A percentile compares a stretch with the other conserved stretches of the same genome.
These are phyloP conservation scores for Tamandua tetradactyla DNA, from an alignment of 2,797 vertebrate species.

Conservation along the genomic window DNA sequence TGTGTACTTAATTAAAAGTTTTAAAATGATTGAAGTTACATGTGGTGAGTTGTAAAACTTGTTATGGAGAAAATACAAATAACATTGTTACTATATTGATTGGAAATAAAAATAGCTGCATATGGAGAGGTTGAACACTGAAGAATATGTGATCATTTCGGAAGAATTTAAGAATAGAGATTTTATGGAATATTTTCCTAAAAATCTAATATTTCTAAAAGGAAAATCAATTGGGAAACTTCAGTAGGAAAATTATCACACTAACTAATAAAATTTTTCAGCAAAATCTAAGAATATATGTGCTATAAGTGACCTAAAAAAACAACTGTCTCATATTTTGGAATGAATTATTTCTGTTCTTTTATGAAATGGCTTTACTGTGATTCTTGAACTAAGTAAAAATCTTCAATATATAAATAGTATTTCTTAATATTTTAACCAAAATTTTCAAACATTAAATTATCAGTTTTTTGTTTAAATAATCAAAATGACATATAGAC, in stretches of 20 bases:
- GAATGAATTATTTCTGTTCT: constrained; percentile 4
- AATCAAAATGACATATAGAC: not conserved
- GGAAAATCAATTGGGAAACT: not conserved
- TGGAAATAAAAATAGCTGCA: not conserved
- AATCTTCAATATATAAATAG: not conserved
- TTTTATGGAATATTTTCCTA: not conserved
- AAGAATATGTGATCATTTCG: not conserved
- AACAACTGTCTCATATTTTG: not conserved
- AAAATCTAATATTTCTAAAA: constrained; percentile 17
- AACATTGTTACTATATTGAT: not conserved
- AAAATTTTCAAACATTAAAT: constrained; percentile 31
- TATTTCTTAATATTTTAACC: not conserved
- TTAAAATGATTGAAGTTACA: not conserved
- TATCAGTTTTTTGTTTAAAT: not conserved
- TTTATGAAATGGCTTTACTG: not conserved
- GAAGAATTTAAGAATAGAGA: not conserved
- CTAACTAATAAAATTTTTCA: not conserved
- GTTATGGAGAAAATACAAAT: not conserved
- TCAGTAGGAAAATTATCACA: not conserved
- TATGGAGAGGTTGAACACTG: not conserved
- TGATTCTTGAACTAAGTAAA: constrained; percentile 17
- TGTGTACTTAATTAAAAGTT: not conserved
- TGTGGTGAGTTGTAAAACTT: not conserved
- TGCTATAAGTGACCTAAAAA: not conserved
- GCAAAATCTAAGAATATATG: not conserved